These are phyloP conservation scores for Stichopus horrens DNA, from an alignment of 53 echinoderm and acorn worm genomes.

Conservation along the genomic window DNA sequence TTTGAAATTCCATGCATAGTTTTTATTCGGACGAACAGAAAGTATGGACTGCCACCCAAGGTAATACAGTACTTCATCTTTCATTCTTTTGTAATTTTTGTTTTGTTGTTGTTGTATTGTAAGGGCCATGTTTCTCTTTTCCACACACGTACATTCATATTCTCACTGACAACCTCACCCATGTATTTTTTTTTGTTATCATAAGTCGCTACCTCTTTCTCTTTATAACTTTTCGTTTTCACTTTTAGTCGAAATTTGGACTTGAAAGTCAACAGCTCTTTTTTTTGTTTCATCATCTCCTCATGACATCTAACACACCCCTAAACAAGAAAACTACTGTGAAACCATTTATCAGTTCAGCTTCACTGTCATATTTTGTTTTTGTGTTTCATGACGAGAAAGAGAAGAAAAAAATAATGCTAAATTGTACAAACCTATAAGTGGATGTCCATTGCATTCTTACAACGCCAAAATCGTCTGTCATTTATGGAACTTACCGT, in stretches of 20 bases:
- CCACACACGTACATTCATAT: not conserved
- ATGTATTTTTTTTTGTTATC: slow-evolving; percentile 29
- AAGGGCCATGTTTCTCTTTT: slow-evolving; percentile 22
- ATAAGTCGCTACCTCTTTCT: slow-evolving; percentile 34
- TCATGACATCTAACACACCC: not conserved
- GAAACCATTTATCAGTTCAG: no score
- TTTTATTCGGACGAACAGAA: slow-evolving; percentile 30
- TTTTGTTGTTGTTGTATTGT: not conserved
- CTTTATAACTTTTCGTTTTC: slow-evolving; percentile 42
- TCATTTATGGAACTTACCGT: no score
- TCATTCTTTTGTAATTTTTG: not conserved
- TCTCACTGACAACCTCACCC: not conserved
- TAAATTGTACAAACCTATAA: no score
- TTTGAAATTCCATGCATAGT: slow-evolving; percentile 27
- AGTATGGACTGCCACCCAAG: slow-evolving; percentile 38
- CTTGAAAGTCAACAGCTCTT: slow-evolving; percentile 26
- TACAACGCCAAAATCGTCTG: no score
- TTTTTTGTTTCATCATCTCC: not conserved
- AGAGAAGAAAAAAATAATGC: no score
- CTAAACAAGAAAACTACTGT: no score
- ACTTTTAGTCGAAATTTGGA: slow-evolving; percentile 40
- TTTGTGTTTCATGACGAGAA: no score
- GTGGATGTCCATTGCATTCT: no score
- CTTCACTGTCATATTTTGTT: no score
- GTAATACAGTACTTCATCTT: not conserved